A percentile compares a stretch with the other conserved stretches of the same genome.
Evolutionary conservation across 2,888 invertebrate genomes (phyloP).

Genomic region (Gymnosoma rotundatum): DNA sequence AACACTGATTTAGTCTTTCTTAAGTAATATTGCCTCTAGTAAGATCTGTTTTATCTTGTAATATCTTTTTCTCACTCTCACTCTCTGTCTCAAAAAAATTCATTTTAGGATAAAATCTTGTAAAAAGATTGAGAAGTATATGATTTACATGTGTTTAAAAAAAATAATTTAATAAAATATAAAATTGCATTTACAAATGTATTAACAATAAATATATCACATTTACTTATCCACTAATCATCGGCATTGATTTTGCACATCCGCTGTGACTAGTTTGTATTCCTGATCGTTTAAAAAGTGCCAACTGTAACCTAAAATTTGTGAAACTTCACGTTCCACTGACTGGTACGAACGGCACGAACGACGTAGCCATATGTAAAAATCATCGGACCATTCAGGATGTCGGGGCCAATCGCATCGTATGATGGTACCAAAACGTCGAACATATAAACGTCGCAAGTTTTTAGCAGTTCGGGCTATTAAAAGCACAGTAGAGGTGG

Average conservation of each 20-base stretch:
- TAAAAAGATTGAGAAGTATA: too few relatives aligned
- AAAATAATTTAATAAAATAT: conserved; percentile 28
- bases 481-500: conserved; percentile 89
- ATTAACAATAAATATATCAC: conserved; percentile 57
- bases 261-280: conserved; percentile 83
- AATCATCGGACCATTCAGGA: conserved; percentile 87
- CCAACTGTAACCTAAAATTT: conserved; percentile 87
- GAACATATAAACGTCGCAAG: conserved; percentile 85
- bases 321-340: conserved; percentile 87
- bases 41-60: too few relatives aligned
- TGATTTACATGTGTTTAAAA: too few relatives aligned
- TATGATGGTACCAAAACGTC: conserved; percentile 88
- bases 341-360: conserved; percentile 86
- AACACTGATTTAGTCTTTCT: too few relatives aligned
- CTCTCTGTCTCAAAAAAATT: too few relatives aligned
- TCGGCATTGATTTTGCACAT: conserved; percentile 74
- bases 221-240: conserved; percentile 51
- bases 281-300: conserved; percentile 86
- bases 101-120: too few relatives aligned
- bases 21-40: too few relatives aligned
- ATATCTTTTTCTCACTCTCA: too few relatives aligned
- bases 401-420: conserved; percentile 87
- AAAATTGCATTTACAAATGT: conserved; percentile 34
- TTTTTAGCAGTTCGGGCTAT: conserved; percentile 86
- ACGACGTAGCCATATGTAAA: conserved; percentile 86